These are phyloP conservation scores for Poecilus cupreus DNA, from an alignment of 2,888 invertebrate genomes.

Conservation along the genomic window DNA sequence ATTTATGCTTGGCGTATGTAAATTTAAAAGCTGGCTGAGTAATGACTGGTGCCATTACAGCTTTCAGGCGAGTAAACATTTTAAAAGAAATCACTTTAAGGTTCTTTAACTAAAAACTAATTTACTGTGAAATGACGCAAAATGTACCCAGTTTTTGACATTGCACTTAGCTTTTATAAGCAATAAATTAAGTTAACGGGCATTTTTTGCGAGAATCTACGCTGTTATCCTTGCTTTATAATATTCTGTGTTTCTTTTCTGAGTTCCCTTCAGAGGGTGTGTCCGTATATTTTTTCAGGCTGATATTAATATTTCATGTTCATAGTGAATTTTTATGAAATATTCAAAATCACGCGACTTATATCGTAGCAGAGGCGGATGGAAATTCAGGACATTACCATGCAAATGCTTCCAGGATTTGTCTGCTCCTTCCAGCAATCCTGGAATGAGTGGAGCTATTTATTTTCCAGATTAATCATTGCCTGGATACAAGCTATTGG, in stretches of 20 bases:
- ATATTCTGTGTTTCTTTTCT: slow-evolving; percentile 24
- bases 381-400: slow-evolving; percentile 51
- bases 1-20: slow-evolving; percentile 44
- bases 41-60: slow-evolving; percentile 27
- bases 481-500: neutral
- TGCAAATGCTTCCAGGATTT: slow-evolving; percentile 50
- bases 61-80: slow-evolving; percentile 38
- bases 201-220: slow-evolving; percentile 27
- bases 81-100: slow-evolving; percentile 35
- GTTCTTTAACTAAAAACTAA: slow-evolving; percentile 49
- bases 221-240: slow-evolving; percentile 46
- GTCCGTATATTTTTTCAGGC: slow-evolving; percentile 31
- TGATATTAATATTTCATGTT: slow-evolving; percentile 57
- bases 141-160: slow-evolving; percentile 43
- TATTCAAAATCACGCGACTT: slow-evolving; percentile 59
- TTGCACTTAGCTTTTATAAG: slow-evolving; percentile 53
- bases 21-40: slow-evolving; percentile 43
- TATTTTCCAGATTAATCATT: slow-evolving; percentile 37
- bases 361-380: slow-evolving; percentile 36
- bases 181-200: slow-evolving; percentile 49
- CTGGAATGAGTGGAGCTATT: slow-evolving; percentile 8
- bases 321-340: slow-evolving; percentile 58
- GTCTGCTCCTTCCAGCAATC: slow-evolving; percentile 21
- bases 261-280: neutral
- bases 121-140: slow-evolving; percentile 51